Percentiles rank a stretch among this genome's conserved stretches.
Evolutionary conservation across 92 coral and sea anemone genomes (phyloP).

Genomic region (Epizoanthus stellaris): DNA sequence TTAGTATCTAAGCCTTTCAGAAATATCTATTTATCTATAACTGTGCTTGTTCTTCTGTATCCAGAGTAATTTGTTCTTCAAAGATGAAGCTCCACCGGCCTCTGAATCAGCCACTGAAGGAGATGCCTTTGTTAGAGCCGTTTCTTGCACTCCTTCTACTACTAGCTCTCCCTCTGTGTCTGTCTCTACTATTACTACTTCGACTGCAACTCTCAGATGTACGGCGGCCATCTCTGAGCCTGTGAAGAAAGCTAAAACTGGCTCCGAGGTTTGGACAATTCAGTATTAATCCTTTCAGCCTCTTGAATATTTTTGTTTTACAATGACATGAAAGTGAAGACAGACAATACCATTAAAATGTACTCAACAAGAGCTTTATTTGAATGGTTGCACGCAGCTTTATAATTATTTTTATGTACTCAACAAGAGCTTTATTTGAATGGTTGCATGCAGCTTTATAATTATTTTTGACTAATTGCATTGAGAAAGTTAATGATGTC

Average conservation of each 20-base stretch:
- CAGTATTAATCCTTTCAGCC: not conserved
- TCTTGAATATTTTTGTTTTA: no score
- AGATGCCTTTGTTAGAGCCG: slow-evolving; percentile 76
- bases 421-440: not conserved
- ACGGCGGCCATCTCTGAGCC: slow-evolving; percentile 39
- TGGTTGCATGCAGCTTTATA: not conserved
- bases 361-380: not conserved
- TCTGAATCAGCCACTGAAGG: slow-evolving; percentile 68
- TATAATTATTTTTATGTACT: no score
- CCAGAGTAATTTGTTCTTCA: slow-evolving; percentile 90
- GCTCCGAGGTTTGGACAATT: slow-evolving; percentile 35
- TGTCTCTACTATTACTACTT: slow-evolving; percentile 41
- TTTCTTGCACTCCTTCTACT: slow-evolving; percentile 46
- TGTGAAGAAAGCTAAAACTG: slow-evolving; percentile 39
- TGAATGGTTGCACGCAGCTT: not conserved
- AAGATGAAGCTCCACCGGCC: slow-evolving; percentile 75
- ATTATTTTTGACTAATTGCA: no score
- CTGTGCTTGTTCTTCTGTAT: slow-evolving; percentile 23
- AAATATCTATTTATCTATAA: not conserved
- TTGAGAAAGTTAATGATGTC: no score
- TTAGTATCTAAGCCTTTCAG: not conserved
- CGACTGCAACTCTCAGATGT: slow-evolving; percentile 53
- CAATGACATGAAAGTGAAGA: no score
- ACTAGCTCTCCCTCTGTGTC: slow-evolving; percentile 42
- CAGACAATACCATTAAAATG: no score